Percentiles rank a stretch among this genome's conserved stretches.
phyloP scores from a whole-genome alignment of 1,140 invertebrate genomes.

The Littorina saxatilis region DNA sequence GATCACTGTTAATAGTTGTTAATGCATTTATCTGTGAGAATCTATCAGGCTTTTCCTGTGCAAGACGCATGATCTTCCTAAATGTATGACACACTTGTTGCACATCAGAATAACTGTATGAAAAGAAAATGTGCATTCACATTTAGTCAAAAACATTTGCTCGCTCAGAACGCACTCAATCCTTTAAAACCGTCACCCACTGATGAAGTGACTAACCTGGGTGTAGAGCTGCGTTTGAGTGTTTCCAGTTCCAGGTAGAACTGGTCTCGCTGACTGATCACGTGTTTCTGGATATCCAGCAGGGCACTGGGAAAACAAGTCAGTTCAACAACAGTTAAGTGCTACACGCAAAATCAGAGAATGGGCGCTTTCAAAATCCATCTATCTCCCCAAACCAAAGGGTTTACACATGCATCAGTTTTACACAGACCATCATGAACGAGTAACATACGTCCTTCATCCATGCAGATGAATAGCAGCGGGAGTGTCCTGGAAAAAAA shows the following conservation, averaged over 20 bases:
- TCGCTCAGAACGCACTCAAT: too few species aligned
- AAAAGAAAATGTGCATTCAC: too few species aligned
- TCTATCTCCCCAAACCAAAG: background rate
- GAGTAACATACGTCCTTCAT: background rate
- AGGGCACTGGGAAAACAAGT: constrained; percentile 56
- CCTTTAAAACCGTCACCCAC: too few species aligned
- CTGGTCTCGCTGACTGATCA: constrained; percentile 73
- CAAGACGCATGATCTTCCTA: too few species aligned
- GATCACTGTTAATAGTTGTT: too few species aligned
- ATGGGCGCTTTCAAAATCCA: background rate
- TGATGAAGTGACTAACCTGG: constrained; percentile 71
- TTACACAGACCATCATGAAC: constrained; percentile 13
- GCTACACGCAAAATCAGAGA: background rate
- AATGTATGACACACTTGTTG: too few species aligned
- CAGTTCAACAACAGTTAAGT: background rate
- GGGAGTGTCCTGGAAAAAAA: too few species aligned
- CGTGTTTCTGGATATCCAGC: constrained; percentile 70
- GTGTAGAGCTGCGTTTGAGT: constrained; percentile 70
- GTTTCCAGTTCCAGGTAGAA: constrained; percentile 72
- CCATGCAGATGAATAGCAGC: background rate
- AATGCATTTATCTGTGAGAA: too few species aligned
- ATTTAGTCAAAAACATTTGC: too few species aligned
- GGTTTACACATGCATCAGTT: constrained; percentile 18
- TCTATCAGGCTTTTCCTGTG: too few species aligned
- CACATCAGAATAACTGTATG: too few species aligned